Conservation (phyloP, 1,140 invertebrate genomes). For the Penaeus vannamei region DNA sequence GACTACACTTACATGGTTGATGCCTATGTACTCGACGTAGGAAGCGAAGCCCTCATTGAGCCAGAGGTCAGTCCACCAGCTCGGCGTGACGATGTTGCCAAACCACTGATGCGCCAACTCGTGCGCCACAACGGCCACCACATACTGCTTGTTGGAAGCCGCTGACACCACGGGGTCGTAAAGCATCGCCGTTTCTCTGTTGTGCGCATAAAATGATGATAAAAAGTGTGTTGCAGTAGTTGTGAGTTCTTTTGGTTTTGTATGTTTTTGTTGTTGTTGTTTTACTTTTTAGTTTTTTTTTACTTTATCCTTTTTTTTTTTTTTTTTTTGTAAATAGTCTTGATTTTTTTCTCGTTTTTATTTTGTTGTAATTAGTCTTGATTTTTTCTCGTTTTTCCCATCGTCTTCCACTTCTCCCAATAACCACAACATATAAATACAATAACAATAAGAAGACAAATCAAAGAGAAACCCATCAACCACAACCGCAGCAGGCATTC, state of each 20-base stretch:
- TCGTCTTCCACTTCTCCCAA: too few relatives aligned
- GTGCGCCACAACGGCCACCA: slow-evolving; percentile 72
- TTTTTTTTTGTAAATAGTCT: too few relatives aligned
- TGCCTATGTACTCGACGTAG: slow-evolving; percentile 73
- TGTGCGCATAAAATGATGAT: slow-evolving; percentile 70
- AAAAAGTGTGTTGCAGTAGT: background rate
- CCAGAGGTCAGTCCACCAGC: slow-evolving; percentile 79
- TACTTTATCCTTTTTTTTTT: too few relatives aligned
- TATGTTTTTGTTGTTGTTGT: background rate
- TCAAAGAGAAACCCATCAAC: too few relatives aligned
- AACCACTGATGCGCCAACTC: slow-evolving; percentile 77
- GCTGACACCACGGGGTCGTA: slow-evolving; percentile 72
- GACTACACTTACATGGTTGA: slow-evolving; percentile 69
- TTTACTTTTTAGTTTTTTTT: too few relatives aligned
- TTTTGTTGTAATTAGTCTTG: too few relatives aligned
- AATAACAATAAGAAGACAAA: too few relatives aligned
- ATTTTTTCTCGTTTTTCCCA: too few relatives aligned
- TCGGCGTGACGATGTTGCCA: slow-evolving; percentile 76
- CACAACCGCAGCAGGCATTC: too few relatives aligned
- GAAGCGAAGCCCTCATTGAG: slow-evolving; percentile 77
- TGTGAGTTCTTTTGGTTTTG: background rate
- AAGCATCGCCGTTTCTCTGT: slow-evolving; percentile 74
- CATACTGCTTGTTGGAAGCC: slow-evolving; percentile 70
- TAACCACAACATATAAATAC: too few relatives aligned
- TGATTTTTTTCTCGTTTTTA: too few relatives aligned